phyloP scores from a whole-genome alignment of 2,113 vertebrate genomes.

The Anolis sagrei region DNA sequence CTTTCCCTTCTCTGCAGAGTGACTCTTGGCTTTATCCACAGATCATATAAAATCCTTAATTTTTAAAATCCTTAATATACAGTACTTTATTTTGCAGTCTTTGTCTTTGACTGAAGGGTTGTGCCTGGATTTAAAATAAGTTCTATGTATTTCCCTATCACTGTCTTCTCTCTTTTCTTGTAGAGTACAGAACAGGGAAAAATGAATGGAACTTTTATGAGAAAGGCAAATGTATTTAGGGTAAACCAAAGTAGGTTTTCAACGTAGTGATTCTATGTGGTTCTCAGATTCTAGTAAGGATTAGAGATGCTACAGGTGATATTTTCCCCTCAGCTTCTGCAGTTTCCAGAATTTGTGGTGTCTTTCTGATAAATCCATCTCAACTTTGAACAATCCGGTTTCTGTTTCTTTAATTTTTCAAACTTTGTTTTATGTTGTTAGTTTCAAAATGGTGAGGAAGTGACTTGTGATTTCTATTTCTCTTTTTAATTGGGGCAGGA shows the following conservation, averaged over 20 bases:
- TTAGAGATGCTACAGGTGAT: neutral
- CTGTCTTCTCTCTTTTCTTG: neutral
- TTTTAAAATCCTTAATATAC: neutral
- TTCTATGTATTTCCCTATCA: neutral
- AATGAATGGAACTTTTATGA: neutral
- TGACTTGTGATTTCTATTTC: neutral
- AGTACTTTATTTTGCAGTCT: neutral
- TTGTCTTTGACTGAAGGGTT: neutral
- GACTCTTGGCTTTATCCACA: no score
- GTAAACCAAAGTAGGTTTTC: neutral
- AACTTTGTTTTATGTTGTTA: neutral
- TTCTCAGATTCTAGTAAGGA: neutral
- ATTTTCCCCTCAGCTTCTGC: neutral
- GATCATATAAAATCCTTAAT: no score
- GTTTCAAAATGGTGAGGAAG: neutral
- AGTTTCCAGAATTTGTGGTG: slow-evolving; percentile 12
- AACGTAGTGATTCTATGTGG: neutral
- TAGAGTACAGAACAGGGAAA: neutral
- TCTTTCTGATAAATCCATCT: fast-evolving
- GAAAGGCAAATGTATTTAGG: no score
- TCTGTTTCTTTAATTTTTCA: neutral
- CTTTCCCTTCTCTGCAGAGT: no score
- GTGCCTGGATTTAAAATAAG: neutral
- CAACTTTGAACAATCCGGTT: neutral
- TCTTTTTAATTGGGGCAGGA: neutral